Base-by-base conservation (phyloP, 2,888 invertebrate species). In the Syrphus vitripennis region DNA sequence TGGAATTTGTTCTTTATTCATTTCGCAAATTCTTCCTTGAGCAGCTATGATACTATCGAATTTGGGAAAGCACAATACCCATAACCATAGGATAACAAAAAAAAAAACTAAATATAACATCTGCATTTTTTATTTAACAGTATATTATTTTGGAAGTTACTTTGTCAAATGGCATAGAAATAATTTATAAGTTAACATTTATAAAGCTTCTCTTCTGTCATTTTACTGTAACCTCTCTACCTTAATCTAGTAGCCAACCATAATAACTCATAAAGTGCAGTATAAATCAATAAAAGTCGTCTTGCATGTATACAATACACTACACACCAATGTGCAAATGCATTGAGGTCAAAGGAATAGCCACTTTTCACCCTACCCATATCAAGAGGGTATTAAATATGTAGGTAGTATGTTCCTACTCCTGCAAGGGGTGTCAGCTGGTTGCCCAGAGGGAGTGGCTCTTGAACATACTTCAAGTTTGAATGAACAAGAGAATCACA, bases 281-380 rank as follows among this genome's bases (percentile, higher is more conserved):
- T 81, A n/a, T n/a, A 72, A 81, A 82, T 86, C 82, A 82, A 82
- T 86, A 84, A 72, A 57, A 72, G 53, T 31, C 45, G 26, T 50
- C 31, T 50, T 50, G 50, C 34, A 26, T 10, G 40, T 24, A 5
- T 5, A 7, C 1, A n/a, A n/a, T 24, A 19, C 2, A 16, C 2
- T 29, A 37, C 21, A 65, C n/a, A 72, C 29, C 37, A 69, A 61
- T 19, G 63, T 45, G 63, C 12, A 67, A 50, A 50, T 76, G 77
- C 77, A 86, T 82, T 86, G 77, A 57, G 72, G 74, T 82, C 69
- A 82, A 74, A 86, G 77, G 77, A 82, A 77, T 59, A 40, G 45
- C 29, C 48, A 70, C 55, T 63, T 70, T 45, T 24, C 75, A 53
- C 80, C 67, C 67, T 21, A 0, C 16, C 14, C 21, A 37, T 29